Base-by-base conservation (phyloP, 1,140 invertebrate species). In the Macrosteles quadrilineatus region DNA sequence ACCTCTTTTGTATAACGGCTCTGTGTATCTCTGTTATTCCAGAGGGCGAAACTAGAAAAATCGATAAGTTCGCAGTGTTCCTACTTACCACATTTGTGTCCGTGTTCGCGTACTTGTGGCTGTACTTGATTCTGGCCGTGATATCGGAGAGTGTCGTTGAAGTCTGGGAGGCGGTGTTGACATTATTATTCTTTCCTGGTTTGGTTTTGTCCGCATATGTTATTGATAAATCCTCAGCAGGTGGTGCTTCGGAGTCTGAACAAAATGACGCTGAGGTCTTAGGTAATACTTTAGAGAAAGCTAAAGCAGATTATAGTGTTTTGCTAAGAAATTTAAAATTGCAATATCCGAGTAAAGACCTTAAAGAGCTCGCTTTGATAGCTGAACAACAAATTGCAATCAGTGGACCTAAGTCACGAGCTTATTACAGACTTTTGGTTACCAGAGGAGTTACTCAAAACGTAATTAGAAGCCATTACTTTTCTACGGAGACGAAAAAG, bases 81-180 rank as follows among this genome's bases (percentile, higher is more conserved):
- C 93, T 98, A 77, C 94, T 99, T 21, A 99, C 98, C 0, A 96
- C 97, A 11, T 90, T 91, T 1, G 99, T 97, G 95, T 98, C 96
- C 68, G 87, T 99, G 27, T 98, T 99, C 79, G 98, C 98, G 14
- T 99, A 99, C 80, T 89, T 99, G n/a, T 99, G 98, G 98, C 83
- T 99, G 2, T 99, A 98, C 80, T 78, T 97, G 19, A 99, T 99
- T 75, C 85, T 99, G 9, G 90, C 92, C 1, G 87, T 95, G 3
- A 89, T 91, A 69, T 92, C 91, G 59, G 89, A 91, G 0, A 94
- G 94, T 21, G 88, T 90, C 43, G 89, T 98, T 1, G 93, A 97
- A 75, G 90, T 99, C 1, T 99, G 97, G 97, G 98, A 99, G 81
- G 95, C 93, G 4, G 79, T 97, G 14, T 80, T 99, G 0, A 99